Evolutionary conservation across 2,797 vertebrate genomes (phyloP).

Genomic region (Crypturellus tataupa): DNA sequence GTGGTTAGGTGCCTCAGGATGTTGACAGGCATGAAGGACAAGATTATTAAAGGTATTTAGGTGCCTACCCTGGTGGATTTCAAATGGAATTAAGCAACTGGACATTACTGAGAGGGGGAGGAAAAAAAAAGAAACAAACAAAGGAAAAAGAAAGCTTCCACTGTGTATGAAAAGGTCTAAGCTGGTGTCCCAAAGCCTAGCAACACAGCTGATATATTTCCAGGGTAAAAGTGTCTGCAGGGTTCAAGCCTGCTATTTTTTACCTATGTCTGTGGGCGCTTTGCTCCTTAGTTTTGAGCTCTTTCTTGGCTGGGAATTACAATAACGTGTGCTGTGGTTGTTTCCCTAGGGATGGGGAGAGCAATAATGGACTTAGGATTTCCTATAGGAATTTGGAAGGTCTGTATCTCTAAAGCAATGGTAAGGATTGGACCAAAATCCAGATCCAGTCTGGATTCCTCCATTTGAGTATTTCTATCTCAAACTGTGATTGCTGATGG

Average conservation of each 20-base stretch:
- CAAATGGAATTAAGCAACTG: slow-evolving; percentile 66
- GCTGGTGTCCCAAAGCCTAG: slow-evolving; percentile 50
- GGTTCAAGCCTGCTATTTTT: not conserved
- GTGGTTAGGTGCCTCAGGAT: slow-evolving; percentile 75
- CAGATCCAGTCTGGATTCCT: not conserved
- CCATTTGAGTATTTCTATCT: not conserved
- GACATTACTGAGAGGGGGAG: not conserved
- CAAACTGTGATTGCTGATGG: not conserved
- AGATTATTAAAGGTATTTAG: slow-evolving; percentile 70
- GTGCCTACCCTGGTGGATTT: slow-evolving; percentile 59
- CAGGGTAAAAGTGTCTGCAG: slow-evolving; percentile 27
- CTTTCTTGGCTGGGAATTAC: accelerated
- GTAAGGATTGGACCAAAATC: not conserved
- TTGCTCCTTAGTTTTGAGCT: not conserved
- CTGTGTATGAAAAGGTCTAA: slow-evolving; percentile 29
- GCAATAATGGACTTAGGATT: not conserved
- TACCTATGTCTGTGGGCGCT: not conserved
- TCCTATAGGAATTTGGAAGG: slow-evolving; percentile 37
- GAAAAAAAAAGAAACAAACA: too few species aligned
- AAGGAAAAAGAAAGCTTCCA: not conserved
- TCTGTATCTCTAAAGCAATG: not conserved
- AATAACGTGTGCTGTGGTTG: accelerated
- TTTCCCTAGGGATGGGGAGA: not conserved
- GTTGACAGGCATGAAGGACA: slow-evolving; percentile 77
- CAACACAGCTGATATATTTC: not conserved